Percentiles rank a stretch among this genome's conserved stretches.
phyloP scores from a whole-genome alignment of 1,140 invertebrate genomes.

The Wiebesia pumilae region DNA sequence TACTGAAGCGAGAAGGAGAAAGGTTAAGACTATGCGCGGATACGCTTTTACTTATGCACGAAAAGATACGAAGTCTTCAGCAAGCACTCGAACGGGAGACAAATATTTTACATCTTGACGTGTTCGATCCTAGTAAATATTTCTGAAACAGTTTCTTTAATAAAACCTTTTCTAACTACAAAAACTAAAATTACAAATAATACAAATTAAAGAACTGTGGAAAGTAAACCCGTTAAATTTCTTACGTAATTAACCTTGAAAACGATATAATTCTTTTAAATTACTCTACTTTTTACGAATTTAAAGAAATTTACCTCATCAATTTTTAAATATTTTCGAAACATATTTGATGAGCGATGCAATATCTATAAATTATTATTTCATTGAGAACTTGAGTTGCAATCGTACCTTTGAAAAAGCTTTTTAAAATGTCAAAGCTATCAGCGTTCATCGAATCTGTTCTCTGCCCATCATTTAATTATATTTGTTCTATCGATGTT shows the following conservation, averaged over 20 bases:
- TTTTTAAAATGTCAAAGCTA: not conserved
- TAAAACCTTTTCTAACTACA: too few relatives aligned
- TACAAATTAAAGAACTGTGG: too few relatives aligned
- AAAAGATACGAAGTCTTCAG: conserved; percentile 56
- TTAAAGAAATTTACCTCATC: not conserved
- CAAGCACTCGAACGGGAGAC: conserved; percentile 51
- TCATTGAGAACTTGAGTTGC: not conserved
- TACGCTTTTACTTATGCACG: conserved; percentile 63
- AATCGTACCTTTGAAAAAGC: not conserved
- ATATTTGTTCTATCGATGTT: not conserved
- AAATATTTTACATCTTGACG: conserved; percentile 49
- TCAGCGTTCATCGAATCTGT: not conserved
- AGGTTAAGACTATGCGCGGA: conserved; percentile 54
- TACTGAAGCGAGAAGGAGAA: conserved; percentile 27
- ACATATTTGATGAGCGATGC: not conserved
- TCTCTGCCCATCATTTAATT: conserved; percentile 11
- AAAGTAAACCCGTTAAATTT: too few relatives aligned
- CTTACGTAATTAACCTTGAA: too few relatives aligned
- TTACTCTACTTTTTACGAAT: not conserved
- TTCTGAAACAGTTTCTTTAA: too few relatives aligned
- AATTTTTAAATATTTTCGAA: not conserved
- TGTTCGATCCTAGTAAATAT: conserved; percentile 31
- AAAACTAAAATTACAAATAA: too few relatives aligned
- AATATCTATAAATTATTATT: not conserved
- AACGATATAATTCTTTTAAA: not conserved